Conservation (phyloP, 1,140 invertebrate species). For the Sycophaga agraensis region DNA sequence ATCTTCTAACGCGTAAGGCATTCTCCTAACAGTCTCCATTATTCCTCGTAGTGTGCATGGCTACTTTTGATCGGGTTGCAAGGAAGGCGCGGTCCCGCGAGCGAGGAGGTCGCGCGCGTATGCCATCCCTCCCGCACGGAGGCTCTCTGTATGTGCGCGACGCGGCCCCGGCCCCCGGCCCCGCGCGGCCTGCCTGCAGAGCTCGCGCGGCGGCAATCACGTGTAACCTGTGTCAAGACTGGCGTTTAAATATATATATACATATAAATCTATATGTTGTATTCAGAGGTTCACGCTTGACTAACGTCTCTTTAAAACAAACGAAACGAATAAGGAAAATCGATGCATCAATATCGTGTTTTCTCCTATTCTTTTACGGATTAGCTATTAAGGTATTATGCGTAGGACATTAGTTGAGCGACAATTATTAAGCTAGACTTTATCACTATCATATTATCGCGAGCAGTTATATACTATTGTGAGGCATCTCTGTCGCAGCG, state of each 20-base stretch:
- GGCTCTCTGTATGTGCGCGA: neutral
- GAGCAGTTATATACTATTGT: neutral
- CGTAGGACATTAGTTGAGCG: constrained; percentile 27
- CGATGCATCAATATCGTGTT: constrained; percentile 17
- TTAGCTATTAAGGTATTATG: constrained; percentile 24
- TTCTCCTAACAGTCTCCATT: constrained; percentile 42
- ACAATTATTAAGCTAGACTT: constrained; percentile 7
- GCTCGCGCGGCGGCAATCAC: constrained; percentile 25
- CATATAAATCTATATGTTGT: constrained; percentile 28
- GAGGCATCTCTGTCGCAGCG: neutral
- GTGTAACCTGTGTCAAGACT: constrained; percentile 59
- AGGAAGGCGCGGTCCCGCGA: constrained; percentile 29
- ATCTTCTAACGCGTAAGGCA: constrained; percentile 39
- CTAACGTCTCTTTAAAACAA: constrained; percentile 53
- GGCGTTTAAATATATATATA: constrained; percentile 43
- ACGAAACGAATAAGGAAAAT: constrained; percentile 26
- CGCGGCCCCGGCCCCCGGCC: neutral
- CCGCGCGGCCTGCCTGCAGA: neutral
- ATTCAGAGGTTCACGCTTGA: constrained; percentile 57
- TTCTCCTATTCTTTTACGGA: constrained; percentile 1
- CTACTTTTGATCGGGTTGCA: constrained; percentile 60
- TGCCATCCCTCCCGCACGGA: neutral
- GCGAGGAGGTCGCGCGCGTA: neutral
- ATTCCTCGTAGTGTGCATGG: constrained; percentile 37
- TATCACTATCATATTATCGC: neutral